These are phyloP conservation scores for Gobiocypris rarus DNA, from an alignment of 2,113 vertebrate genomes.

Conservation along the genomic window DNA sequence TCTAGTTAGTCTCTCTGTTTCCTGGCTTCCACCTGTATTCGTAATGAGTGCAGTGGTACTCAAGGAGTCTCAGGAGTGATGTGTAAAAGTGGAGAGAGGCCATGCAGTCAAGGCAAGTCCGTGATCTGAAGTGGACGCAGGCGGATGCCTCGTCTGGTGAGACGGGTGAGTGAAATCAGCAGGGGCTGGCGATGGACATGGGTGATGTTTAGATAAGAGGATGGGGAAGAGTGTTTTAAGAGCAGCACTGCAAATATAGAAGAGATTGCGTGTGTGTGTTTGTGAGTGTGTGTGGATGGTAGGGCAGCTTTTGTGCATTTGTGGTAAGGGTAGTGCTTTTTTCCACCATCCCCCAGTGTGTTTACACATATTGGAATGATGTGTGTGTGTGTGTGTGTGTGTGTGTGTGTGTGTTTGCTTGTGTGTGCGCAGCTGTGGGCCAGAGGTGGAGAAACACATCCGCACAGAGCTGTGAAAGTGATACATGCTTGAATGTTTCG, in stretches of 20 bases:
- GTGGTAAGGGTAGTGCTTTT: slow-evolving; percentile 17
- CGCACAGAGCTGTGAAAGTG: slow-evolving; percentile 50
- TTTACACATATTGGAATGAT: slow-evolving; percentile 44
- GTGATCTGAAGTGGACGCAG: neutral
- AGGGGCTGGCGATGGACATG: slow-evolving; percentile 29
- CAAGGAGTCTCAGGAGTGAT: slow-evolving; percentile 1
- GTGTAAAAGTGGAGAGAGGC: slow-evolving; percentile 47
- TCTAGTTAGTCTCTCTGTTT: slow-evolving; percentile 25
- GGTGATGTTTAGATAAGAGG: slow-evolving; percentile 53
- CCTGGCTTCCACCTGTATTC: slow-evolving; percentile 1
- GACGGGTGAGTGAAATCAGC: slow-evolving; percentile 42
- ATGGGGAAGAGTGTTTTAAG: slow-evolving; percentile 49
- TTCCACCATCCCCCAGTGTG: slow-evolving; percentile 44
- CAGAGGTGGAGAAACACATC: slow-evolving; percentile 50
- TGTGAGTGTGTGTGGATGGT: slow-evolving; percentile 26
- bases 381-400: slow-evolving; percentile 38
- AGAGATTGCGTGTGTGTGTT: slow-evolving; percentile 29
- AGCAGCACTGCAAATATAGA: slow-evolving; percentile 37
- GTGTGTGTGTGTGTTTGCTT: slow-evolving; percentile 32
- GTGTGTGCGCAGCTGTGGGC: slow-evolving; percentile 60
- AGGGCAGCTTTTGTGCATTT: slow-evolving; percentile 9
- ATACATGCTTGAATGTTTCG: slow-evolving; percentile 28
- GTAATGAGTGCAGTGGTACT: slow-evolving; percentile 41
- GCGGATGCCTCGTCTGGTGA: neutral
- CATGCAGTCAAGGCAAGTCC: neutral